These are phyloP conservation scores for Nestor notabilis DNA, from an alignment of 2,113 vertebrate species.

Conservation along the genomic window DNA sequence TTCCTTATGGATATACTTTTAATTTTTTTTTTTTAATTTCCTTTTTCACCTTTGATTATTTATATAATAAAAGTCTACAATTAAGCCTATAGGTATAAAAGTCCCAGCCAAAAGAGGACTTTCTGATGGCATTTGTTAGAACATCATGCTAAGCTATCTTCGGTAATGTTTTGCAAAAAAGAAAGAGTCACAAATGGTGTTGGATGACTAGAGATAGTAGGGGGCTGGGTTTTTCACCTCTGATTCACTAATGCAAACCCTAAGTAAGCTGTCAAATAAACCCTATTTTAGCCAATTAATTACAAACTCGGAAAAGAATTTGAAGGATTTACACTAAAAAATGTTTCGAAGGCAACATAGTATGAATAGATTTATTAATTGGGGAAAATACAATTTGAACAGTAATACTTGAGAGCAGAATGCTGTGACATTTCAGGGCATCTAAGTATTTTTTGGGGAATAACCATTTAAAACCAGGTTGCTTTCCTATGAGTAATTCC, in stretches of 20 bases:
- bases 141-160: background rate
- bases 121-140: background rate
- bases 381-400: background rate
- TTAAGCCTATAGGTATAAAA: background rate
- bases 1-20: background rate
- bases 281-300: background rate
- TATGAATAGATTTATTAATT: background rate
- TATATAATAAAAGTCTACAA: background rate
- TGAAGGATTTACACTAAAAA: background rate
- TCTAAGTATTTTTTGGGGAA: background rate
- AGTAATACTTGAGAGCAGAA: background rate
- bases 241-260: background rate
- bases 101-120: background rate
- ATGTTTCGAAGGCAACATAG: background rate
- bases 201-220: background rate
- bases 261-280: background rate
- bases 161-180: background rate
- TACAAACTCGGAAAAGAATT: background rate
- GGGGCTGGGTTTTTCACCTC: rapidly evolving
- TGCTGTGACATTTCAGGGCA: background rate
- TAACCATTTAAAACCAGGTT: background rate
- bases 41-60: background rate
- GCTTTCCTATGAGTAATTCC: background rate
- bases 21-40: background rate
- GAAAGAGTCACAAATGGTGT: background rate